Base-by-base conservation (phyloP, 2,797 vertebrate species). In the Sebastes ruberrimus region DNA sequence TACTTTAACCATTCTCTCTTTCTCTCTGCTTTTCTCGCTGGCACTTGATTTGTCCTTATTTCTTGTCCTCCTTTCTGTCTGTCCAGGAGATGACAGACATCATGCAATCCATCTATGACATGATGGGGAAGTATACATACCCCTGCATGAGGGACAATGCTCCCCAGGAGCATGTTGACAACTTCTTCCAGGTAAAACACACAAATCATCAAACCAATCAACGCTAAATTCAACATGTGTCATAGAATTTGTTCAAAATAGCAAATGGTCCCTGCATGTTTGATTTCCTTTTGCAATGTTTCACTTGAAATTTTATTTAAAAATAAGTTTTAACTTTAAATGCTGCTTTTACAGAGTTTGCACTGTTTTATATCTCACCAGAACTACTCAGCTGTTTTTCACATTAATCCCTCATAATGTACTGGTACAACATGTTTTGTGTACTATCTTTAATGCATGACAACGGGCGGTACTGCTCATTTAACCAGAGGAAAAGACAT, bases 41-140 rank as follows among this genome's bases (percentile, higher is more conserved):
- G 18, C 3, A 2, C 10, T 14, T 53, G 3, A 60, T 49, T 20
- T 57, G 3, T 27, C 16, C 14, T 61, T 3, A 4, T 64, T 49
- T 73, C 2, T 4, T 38, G 25, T 42, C 13, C 2, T 30, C 56
- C 5, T 5, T 2, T 46, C n/a, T 27, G 2, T 81, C 42, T 38
- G 14, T 75, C 33, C 84, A 99, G 98, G 98, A 99, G 95, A 99
- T 99, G 98, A 95, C 97, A 81, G 97, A 98, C 83, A 99, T 99
- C 89, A 98, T 99, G 97, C 96, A 96, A 77, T 98, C 98, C 74
- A 99, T 99, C 93, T 99, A 99, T 0, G 97, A 99, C 91, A 99
- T 99, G 98, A 99, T 99, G 98, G 98, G 98, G 76, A 99, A 97
- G 80, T 97, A 96, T 3, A 99, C 98, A 0, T 96, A 96, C 83